Evolutionary conservation across 2,888 invertebrate species (phyloP), one percentile per base, ranked within the genome.

Genomic region (Calliopum simillimum): DNA sequence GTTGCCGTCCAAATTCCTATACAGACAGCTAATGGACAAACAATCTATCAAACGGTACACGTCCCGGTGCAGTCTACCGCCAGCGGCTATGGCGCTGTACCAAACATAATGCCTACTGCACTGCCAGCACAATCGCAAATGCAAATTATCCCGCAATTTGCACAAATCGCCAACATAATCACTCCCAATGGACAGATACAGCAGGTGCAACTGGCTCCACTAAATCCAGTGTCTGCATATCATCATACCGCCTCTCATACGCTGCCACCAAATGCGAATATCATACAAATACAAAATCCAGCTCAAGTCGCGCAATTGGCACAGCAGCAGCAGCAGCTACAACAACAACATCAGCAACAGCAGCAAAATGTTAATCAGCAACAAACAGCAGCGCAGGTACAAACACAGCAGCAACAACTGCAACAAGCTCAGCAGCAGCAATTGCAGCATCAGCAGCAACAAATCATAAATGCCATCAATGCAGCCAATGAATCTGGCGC

Each of bases 41-140:
- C 98, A 0, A 93, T 98, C 71, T 94, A 96, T 86, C 98, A 98
- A 85, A 97, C 98, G 0, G 93, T 98, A 1, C 97, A 98, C 84
- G 92, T 98, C 79, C 98, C 98, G 0, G 89, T 97, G 19, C 97
- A 97, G 85, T 90, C 95, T 55, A 87, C 92, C 62, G 90, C 78
- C 0, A 76, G 78, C 0, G 76, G 78, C 0, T 72, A 92, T 21
- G 71, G 78, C 51, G 75, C 78, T 5, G 90, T 90, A 0, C 89
- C 91, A 61, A 88, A 90, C 47, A 71, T 82, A 56, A 77, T 82
- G 65, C 76, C 79, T 0, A 78, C 85, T 3, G 89, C 56, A 76
- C 80, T 67, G 79, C 82, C 4, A 69, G 76, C 56, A 74, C 73
- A 77, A 4, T 85, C 85, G 11, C 90, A 90, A 73, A 86, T 93